phyloP scores from a whole-genome alignment of 1,140 invertebrate genomes.

The Cydia fagiglandana region DNA sequence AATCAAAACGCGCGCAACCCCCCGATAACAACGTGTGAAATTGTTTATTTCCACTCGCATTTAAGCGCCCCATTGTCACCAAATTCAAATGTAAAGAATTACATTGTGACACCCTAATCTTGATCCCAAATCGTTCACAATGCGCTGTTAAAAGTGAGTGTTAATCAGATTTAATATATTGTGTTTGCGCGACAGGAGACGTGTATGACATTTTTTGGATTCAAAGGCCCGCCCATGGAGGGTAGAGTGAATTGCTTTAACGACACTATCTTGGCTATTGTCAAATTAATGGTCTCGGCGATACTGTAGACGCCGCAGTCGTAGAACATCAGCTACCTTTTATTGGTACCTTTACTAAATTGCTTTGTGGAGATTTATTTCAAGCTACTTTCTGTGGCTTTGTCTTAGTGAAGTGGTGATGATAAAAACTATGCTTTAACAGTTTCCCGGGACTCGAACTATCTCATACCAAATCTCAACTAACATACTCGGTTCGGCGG shows the following conservation, averaged over 20 bases:
- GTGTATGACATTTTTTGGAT: conserved; percentile 47
- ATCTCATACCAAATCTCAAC: too few species aligned
- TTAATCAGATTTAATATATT: conserved; percentile 76
- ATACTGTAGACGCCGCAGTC: background rate
- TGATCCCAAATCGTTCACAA: conserved; percentile 67
- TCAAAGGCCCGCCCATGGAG: conserved; percentile 36
- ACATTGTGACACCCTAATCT: conserved; percentile 70
- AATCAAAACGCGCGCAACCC: conserved; percentile 40
- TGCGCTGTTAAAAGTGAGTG: conserved; percentile 61
- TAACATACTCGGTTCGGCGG: too few species aligned
- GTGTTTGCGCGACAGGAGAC: conserved; percentile 61
- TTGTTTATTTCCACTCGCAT: conserved; percentile 53
- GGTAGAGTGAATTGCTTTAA: conserved; percentile 17
- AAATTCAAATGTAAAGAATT: conserved; percentile 68
- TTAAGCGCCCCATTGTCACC: conserved; percentile 59
- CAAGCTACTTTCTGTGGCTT: too few species aligned
- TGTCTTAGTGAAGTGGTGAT: too few species aligned
- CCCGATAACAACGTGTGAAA: conserved; percentile 53
- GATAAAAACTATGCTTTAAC: too few species aligned
- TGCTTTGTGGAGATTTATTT: background rate
- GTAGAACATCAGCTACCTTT: background rate
- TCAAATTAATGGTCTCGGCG: background rate
- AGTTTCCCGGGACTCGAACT: too few species aligned
- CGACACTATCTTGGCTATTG: conserved; percentile 28
- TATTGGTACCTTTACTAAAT: background rate